Evolutionary conservation across 2,888 invertebrate species (phyloP).

Genomic region (Macrosiphum euphorbiae): DNA sequence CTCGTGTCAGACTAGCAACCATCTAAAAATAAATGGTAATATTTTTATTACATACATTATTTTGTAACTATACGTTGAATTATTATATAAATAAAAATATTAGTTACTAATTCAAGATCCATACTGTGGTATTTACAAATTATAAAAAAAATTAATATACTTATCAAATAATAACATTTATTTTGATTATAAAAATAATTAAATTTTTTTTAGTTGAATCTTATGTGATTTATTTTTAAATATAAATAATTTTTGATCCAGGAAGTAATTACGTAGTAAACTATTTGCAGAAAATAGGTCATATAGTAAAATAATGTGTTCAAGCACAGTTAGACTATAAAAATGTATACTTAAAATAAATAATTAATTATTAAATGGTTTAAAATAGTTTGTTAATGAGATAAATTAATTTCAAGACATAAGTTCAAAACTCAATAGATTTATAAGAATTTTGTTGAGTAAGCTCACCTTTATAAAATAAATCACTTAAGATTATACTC

Average conservation of each 20-base stretch:
- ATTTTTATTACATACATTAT: background rate
- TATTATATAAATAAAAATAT: background rate
- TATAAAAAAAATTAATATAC: too few species aligned
- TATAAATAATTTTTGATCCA: background rate
- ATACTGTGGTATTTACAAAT: too few species aligned
- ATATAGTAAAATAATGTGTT: background rate
- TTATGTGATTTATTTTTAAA: too few species aligned
- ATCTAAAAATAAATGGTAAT: conserved; percentile 70
- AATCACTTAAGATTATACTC: background rate
- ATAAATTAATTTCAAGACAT: background rate
- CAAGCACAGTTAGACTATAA: too few species aligned
- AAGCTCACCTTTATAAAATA: background rate
- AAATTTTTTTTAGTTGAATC: too few species aligned
- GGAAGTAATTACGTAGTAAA: too few species aligned
- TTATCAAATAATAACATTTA: too few species aligned
- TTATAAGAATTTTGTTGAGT: background rate
- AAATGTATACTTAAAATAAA: background rate
- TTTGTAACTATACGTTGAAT: background rate
- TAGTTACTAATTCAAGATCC: background rate
- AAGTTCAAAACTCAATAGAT: background rate
- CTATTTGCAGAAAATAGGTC: background rate
- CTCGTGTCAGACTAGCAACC: conserved; percentile 82
- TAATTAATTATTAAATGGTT: background rate
- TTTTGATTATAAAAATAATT: too few species aligned
- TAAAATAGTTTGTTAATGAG: background rate